Evolutionary conservation across 1,140 invertebrate genomes (phyloP), one percentile per base, ranked within the genome.

Genomic region (Battus philenor): DNA sequence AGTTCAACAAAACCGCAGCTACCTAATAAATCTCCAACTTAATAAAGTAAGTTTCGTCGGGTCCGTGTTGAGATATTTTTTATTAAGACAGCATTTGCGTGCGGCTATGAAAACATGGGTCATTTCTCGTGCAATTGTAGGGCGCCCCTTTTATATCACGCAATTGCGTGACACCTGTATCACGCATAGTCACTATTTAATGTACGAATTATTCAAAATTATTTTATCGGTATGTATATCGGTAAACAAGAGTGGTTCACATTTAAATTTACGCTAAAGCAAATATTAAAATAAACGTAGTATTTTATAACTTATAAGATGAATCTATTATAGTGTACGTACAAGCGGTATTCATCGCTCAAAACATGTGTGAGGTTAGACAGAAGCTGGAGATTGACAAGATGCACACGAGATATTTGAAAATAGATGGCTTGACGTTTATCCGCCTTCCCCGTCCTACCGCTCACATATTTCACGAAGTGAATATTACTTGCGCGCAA

Each of bases 41-140:
- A 41, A 27, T 41, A 41, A 41, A 41, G n/a, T 41, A 41, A 29
- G 38, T 41, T 41, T 8, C 12, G n/a, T n/a, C 29, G 9, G 27
- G 12, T 39, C 36, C 17, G 13, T 26, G 24, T 41, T 41, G 7
- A 10, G 8, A 27, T 29, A 41, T 16, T 41, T 41, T 39, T 41
- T 29, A 29, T 58, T 51, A 51, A 46, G 54, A 49, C 50, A 43
- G 59, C 61, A 68, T 64, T 79, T 49, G 68, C 75, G 72, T 79
- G 72, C 56, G 36, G 52, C 60, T 62, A 57, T 50, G 41, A 47
- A 61, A 64, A 56, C 60, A 58, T 54, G 57, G 64, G 67, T 68
- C 72, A 68, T 64, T 75, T 56, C 49, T 54, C 47, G 50, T 69
- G 59, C 72, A 71, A 73, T 73, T 71, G 58, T 69, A 68, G 61